phyloP scores from a whole-genome alignment of 1,140 invertebrate species.

The Danaus plexippus region DNA sequence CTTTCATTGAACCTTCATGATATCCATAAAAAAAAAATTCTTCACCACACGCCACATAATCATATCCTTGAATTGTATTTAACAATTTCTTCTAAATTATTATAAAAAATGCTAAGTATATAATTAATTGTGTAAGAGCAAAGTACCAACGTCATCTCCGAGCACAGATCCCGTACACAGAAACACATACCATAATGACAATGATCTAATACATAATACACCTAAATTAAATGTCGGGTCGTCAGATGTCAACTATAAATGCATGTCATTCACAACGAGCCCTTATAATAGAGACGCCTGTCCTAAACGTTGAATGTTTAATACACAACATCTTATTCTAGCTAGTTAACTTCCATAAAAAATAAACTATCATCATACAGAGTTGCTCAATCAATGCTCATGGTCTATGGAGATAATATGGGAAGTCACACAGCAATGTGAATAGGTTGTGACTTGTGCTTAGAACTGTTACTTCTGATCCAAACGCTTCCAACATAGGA shows the following conservation, averaged over 20 bases:
- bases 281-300: slow-evolving; percentile 37
- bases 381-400: slow-evolving; percentile 38
- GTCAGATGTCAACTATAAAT: slow-evolving; percentile 63
- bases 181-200: slow-evolving; percentile 56
- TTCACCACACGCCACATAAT: slow-evolving; percentile 57
- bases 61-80: slow-evolving; percentile 56
- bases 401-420: slow-evolving; percentile 26
- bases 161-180: slow-evolving; percentile 43
- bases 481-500: too few relatives aligned
- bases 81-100: slow-evolving; percentile 69
- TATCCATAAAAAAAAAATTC: slow-evolving; percentile 61
- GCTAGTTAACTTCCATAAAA: slow-evolving; percentile 64
- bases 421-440: slow-evolving; percentile 50
- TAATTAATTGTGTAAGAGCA: slow-evolving; percentile 69
- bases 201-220: slow-evolving; percentile 62
- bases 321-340: slow-evolving; percentile 70
- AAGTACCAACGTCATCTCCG: slow-evolving; percentile 56
- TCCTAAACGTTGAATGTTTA: slow-evolving; percentile 48
- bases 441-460: slow-evolving; percentile 36
- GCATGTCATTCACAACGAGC: slow-evolving; percentile 51
- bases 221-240: slow-evolving; percentile 68
- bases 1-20: slow-evolving; percentile 54
- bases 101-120: slow-evolving; percentile 71
- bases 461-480: too few relatives aligned
- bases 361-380: slow-evolving; percentile 67